Base-by-base conservation (phyloP, 1,140 invertebrate genomes). In the Vanessa tameamea region DNA sequence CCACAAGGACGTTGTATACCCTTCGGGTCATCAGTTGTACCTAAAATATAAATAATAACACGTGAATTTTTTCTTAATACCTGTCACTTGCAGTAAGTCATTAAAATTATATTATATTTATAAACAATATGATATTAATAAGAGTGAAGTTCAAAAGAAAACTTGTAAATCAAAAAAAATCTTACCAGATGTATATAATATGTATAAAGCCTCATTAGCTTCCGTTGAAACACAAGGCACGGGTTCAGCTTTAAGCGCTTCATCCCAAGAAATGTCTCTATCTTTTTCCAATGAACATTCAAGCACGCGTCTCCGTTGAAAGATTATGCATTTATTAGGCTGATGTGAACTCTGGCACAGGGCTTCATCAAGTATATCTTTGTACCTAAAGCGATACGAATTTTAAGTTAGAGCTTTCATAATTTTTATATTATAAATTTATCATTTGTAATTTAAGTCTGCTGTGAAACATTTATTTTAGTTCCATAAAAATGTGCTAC, bases 161-260 rank as follows among this genome's bases (percentile, higher is more conserved):
- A 11, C 9, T 8, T 43, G 8, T 43, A 43, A 9, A 43, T 11
- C 7, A 5, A 37, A 37, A 37, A 43, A 9, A 11, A 43, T 43
- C 9, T 69, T 76, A 92, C 98, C 98, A 5, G 98, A 99, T 1
- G 98, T 99, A 84, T 99, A 99, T 0, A 99, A 92, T 73, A 99
- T 96, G 82, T 99, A 99, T 5, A 98, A 90, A 0, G 98, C 97
- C 79, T 99, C 96, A 81, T 97, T 98, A 12, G 98, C 96, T 79
- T 97, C 95, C 0, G 98, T 95, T 0, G 97, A 94, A 5, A 98
- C 96, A 84, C 97, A 98, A 3, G 97, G 95, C 75, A 96, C 95
- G 14, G 95, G 95, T 2, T 95, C 93, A 0, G 95, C 93, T 47
- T 92, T 89, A 15, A 98, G 75, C 2, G 96, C 95, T 26, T 97